Percentiles rank a stretch among this genome's conserved stretches.
phyloP scores from a whole-genome alignment of 2,888 invertebrate species.

The Hirtodrosophila confusa region DNA sequence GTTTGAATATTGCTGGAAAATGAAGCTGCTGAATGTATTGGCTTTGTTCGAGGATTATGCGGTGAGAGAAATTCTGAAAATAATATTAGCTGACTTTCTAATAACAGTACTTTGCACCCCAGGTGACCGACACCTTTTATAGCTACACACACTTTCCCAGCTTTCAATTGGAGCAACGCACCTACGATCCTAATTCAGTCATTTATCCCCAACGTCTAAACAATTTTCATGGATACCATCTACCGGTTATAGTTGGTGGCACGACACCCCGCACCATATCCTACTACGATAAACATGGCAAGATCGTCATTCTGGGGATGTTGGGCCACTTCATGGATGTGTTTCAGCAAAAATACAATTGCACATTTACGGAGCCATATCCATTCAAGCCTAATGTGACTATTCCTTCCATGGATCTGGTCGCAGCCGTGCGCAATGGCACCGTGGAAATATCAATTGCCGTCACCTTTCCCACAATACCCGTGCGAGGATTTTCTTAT shows the following conservation, averaged over 20 bases:
- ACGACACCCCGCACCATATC: constrained; percentile 71
- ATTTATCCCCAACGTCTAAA: constrained; percentile 67
- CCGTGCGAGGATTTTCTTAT: constrained; percentile 58
- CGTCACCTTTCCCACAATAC: constrained; percentile 47
- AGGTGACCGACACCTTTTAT: constrained; percentile 58
- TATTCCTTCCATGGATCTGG: constrained; percentile 50
- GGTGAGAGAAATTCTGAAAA: constrained; percentile 29
- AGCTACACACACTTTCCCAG: constrained; percentile 72
- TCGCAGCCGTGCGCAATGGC: constrained; percentile 62
- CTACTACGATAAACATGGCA: constrained; percentile 45
- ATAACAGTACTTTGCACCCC: neutral
- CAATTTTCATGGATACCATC: constrained; percentile 62
- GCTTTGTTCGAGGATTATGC: constrained; percentile 64
- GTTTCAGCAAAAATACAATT: constrained; percentile 73
- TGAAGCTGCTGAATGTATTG: constrained; percentile 70
- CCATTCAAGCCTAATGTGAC: constrained; percentile 28
- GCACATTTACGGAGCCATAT: constrained; percentile 51
- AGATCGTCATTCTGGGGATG: constrained; percentile 51
- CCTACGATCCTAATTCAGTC: neutral
- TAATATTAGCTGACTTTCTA: neutral
- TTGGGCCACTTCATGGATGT: constrained; percentile 68
- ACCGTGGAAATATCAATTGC: constrained; percentile 72
- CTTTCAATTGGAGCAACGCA: constrained; percentile 58
- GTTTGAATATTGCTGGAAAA: constrained; percentile 67
- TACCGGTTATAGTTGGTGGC: constrained; percentile 68